Conservation (phyloP, 2,113 vertebrate species). For the Rhinopomastus cyanomelas region DNA sequence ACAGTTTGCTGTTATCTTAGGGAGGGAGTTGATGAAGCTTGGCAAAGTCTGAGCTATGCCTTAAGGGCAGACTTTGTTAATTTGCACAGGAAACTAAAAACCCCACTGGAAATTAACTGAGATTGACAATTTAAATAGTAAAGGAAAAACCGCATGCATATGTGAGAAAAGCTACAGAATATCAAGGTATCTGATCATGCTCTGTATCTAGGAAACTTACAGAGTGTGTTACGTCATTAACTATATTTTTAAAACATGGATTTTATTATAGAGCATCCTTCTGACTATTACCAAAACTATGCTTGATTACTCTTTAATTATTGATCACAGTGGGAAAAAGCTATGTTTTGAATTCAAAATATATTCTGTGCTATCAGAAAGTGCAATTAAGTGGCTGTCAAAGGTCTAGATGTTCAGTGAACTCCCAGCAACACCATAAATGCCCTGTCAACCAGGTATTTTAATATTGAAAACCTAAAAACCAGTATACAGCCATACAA, state of each 20-base stretch:
- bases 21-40: not conserved
- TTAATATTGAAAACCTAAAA: not conserved
- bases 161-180: not conserved
- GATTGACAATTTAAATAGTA: not conserved
- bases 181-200: not conserved
- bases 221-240: not conserved
- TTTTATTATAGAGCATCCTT: not conserved
- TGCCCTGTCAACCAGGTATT: not conserved
- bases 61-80: not conserved
- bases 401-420: not conserved
- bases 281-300: not conserved
- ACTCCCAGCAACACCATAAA: not conserved
- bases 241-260: not conserved
- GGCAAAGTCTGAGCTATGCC: not conserved
- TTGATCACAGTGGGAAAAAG: not conserved
- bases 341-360: not conserved
- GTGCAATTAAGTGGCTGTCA: not conserved
- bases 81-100: slow-evolving; percentile 4
- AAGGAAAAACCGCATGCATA: not conserved
- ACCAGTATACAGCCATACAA: not conserved
- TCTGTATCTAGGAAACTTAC: not conserved
- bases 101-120: not conserved
- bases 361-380: not conserved
- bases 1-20: not conserved
- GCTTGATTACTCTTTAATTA: not conserved